phyloP scores from a whole-genome alignment of 2,888 invertebrate genomes.

The Ennomos erosarius region DNA sequence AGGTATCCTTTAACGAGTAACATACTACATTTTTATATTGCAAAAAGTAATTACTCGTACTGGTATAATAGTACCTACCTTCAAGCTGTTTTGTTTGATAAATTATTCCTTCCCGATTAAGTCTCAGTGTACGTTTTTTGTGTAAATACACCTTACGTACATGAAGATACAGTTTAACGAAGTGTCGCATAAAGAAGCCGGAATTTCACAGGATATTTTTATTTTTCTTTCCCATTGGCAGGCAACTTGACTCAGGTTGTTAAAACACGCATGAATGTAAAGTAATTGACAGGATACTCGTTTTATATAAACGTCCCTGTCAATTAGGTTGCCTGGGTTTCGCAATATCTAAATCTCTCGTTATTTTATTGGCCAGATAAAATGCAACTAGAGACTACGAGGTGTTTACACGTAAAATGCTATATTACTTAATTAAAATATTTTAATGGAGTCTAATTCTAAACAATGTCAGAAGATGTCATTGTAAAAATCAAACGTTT shows the following conservation, averaged over 20 bases:
- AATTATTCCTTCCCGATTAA: background rate
- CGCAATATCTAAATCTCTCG: constrained; percentile 5
- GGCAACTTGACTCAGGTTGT: constrained; percentile 5
- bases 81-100: background rate
- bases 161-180: constrained; percentile 8
- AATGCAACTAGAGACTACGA: background rate
- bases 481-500: too few relatives aligned
- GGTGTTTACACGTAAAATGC: constrained; percentile 20
- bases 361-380: background rate
- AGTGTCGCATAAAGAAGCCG: constrained; percentile 2
- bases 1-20: background rate
- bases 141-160: background rate
- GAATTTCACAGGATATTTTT: constrained; percentile 8
- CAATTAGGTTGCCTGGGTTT: constrained; percentile 20
- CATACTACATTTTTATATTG: too few relatives aligned
- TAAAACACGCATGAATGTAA: constrained; percentile 21
- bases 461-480: too few relatives aligned
- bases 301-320: constrained; percentile 19
- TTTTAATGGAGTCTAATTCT: too few relatives aligned
- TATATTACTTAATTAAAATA: background rate
- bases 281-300: constrained; percentile 21
- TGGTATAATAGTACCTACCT: background rate
- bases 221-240: constrained; percentile 6
- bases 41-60: background rate
- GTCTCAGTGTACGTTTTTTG: constrained; percentile 4